These are phyloP conservation scores for Drosophila nr. perissopoda DNA, from an alignment of 2,888 invertebrate genomes.

Conservation along the genomic window DNA sequence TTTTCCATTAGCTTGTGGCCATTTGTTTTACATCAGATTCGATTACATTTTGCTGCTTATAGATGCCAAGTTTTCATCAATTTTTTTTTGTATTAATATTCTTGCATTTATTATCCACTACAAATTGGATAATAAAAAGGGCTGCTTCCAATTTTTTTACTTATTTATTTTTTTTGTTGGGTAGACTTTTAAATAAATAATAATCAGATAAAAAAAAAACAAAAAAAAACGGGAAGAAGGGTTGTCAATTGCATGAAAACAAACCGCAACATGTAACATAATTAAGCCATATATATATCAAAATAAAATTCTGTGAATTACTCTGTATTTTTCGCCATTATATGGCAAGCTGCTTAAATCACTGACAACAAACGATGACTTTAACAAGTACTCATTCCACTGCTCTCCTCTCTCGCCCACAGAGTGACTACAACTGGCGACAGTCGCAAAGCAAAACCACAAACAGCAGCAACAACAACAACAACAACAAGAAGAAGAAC, in stretches of 20 bases:
- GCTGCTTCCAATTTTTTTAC: neutral
- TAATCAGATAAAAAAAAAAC: neutral
- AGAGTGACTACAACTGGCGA: constrained; percentile 60
- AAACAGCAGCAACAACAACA: constrained; percentile 14
- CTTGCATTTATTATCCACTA: constrained; percentile 13
- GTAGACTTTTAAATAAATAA: constrained; percentile 31
- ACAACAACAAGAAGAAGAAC: neutral
- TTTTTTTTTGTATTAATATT: neutral
- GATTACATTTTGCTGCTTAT: neutral
- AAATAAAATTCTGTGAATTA: constrained; percentile 14
- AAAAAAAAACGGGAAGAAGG: neutral
- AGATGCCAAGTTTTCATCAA: neutral
- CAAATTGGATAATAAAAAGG: constrained; percentile 12
- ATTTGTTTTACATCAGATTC: neutral
- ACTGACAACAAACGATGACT: constrained; percentile 12
- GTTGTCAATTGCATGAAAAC: constrained; percentile 1
- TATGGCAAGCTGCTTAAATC: constrained; percentile 39
- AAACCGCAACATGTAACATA: constrained; percentile 39
- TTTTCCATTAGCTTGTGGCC: neutral
- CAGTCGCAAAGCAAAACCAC: constrained; percentile 30
- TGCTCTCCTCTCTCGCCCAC: constrained; percentile 9
- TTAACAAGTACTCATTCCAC: constrained; percentile 28
- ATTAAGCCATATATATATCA: neutral
- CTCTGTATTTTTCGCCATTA: neutral
- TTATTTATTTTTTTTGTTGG: neutral